Conservation (phyloP, 2,113 vertebrate genomes). For the Nothoprocta pentlandii region DNA sequence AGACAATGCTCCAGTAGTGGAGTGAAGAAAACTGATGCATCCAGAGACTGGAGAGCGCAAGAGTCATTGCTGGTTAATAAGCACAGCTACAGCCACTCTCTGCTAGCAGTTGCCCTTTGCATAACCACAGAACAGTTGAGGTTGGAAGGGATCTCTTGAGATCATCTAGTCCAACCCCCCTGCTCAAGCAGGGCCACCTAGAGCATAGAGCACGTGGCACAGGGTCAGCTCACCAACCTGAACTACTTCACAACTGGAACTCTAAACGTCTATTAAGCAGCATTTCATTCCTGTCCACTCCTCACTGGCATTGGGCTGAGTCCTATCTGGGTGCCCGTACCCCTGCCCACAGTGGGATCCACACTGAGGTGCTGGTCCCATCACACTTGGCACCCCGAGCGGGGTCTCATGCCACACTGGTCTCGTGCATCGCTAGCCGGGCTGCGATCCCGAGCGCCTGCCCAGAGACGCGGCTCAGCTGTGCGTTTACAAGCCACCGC, state of each 20-base stretch:
- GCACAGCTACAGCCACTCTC: neutral
- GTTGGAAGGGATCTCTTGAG: too few species aligned
- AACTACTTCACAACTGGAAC: neutral
- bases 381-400: fast-evolving
- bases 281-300: neutral
- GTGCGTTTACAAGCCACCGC: neutral
- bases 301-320: neutral
- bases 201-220: too few species aligned
- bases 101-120: neutral
- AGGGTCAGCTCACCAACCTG: neutral
- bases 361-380: neutral
- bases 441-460: fast-evolving
- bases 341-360: fast-evolving
- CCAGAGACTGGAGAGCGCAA: fast-evolving
- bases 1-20: neutral
- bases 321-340: fast-evolving
- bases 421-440: neutral
- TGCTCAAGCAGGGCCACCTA: too few species aligned
- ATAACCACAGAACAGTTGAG: too few species aligned
- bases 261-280: fast-evolving
- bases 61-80: neutral
- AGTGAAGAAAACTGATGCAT: fast-evolving
- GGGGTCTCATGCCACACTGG: neutral
- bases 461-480: neutral
- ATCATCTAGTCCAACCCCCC: too few species aligned